These are phyloP conservation scores for Plagiodera versicolora DNA, from an alignment of 2,888 invertebrate species.

Conservation along the genomic window DNA sequence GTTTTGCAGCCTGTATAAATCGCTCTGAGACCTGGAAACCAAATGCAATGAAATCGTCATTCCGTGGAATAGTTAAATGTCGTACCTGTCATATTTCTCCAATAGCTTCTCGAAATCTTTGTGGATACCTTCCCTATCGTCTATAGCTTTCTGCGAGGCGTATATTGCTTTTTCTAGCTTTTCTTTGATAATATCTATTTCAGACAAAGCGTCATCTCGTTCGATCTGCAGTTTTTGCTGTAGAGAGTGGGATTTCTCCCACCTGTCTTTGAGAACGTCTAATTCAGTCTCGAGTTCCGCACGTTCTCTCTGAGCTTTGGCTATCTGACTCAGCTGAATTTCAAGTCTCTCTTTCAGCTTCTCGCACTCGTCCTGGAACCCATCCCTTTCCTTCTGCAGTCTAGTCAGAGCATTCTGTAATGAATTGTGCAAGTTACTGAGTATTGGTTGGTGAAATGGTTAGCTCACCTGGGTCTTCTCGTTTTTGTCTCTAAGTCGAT, in stretches of 20 bases:
- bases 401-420: constrained; percentile 70
- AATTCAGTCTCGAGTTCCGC: constrained; percentile 84
- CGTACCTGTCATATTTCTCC: constrained; percentile 86
- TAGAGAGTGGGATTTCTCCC: constrained; percentile 83
- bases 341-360: constrained; percentile 82
- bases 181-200: constrained; percentile 84
- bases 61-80: background rate
- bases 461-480: constrained; percentile 81
- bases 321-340: constrained; percentile 77
- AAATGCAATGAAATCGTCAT: background rate
- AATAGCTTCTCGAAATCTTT: constrained; percentile 91
- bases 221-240: constrained; percentile 87
- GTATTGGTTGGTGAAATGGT: background rate
- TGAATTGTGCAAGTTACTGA: background rate
- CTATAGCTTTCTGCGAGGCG: constrained; percentile 78
- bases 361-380: constrained; percentile 78
- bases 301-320: constrained; percentile 80
- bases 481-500: constrained; percentile 83
- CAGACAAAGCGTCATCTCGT: constrained; percentile 81
- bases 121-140: constrained; percentile 85
- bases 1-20: constrained; percentile 85
- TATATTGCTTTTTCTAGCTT: constrained; percentile 87
- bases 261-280: constrained; percentile 79
- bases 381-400: constrained; percentile 86
- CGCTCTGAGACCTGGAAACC: constrained; percentile 77